A percentile compares a stretch with the other conserved stretches of the same genome.
Evolutionary conservation across 2,113 vertebrate genomes (phyloP).

Genomic region (Enhydra lutris): DNA sequence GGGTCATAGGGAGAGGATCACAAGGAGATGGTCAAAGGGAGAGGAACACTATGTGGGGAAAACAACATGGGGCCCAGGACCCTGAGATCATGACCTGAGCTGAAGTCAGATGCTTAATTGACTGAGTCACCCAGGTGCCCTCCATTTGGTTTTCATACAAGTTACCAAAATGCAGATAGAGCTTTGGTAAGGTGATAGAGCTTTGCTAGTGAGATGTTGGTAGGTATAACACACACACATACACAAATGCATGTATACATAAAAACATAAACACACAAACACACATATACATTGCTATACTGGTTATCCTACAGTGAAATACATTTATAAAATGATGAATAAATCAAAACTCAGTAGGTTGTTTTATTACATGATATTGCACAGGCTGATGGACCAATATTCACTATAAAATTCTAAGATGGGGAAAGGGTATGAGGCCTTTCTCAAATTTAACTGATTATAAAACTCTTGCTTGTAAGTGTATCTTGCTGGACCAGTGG

Average conservation of each 20-base stretch:
- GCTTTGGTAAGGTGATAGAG: not conserved
- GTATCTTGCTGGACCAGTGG: not conserved
- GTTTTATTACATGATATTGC: not conserved
- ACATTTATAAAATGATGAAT: not conserved
- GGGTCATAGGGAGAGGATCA: not conserved
- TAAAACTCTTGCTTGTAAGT: constrained; percentile 1
- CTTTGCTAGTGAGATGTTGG: not conserved
- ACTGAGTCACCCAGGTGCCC: not conserved
- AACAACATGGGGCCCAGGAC: not conserved
- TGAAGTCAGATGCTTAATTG: not conserved
- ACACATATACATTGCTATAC: not conserved
- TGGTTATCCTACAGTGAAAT: not conserved
- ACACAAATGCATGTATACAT: not conserved
- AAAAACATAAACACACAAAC: not conserved
- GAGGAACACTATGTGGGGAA: not conserved
- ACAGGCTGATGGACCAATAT: not conserved
- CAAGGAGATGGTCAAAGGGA: not conserved
- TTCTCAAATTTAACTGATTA: not conserved
- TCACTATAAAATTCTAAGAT: not conserved
- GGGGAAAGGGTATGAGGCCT: not conserved
- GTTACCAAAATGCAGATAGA: not conserved
- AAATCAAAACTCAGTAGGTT: not conserved
- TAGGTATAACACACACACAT: not conserved
- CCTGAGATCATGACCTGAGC: not conserved
- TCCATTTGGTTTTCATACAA: not conserved